phyloP scores from a whole-genome alignment of 2,888 invertebrate genomes.

The Erebia ligea region DNA sequence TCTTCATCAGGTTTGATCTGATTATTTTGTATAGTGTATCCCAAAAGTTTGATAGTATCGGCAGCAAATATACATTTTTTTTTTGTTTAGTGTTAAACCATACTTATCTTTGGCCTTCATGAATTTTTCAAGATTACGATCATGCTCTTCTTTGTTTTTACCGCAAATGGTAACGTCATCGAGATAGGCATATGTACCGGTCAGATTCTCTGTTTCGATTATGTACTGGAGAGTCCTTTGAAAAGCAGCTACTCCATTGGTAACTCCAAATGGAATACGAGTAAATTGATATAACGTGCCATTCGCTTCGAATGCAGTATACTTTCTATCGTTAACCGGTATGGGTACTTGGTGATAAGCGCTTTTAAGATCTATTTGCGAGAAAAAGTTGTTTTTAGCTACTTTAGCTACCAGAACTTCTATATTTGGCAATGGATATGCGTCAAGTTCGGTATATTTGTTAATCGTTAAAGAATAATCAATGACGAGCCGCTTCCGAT shows the following conservation, averaged over 20 bases:
- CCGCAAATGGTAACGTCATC: constrained; percentile 9
- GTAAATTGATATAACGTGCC: constrained; percentile 16
- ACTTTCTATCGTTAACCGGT: constrained; percentile 14
- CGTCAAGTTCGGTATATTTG: constrained; percentile 41
- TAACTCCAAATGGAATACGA: constrained; percentile 13
- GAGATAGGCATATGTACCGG: not conserved
- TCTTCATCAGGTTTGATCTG: not conserved
- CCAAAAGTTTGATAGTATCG: not conserved
- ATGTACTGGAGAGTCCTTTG: constrained; percentile 2
- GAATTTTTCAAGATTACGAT: not conserved
- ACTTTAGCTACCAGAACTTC: constrained; percentile 32
- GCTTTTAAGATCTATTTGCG: constrained; percentile 30
- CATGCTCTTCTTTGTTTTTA: not conserved
- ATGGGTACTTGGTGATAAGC: constrained; percentile 37
- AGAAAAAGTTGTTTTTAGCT: constrained; percentile 24
- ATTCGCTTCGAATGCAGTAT: constrained; percentile 34
- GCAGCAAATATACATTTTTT: not conserved
- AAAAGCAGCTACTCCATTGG: constrained; percentile 4
- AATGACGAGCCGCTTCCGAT: constrained; percentile 42
- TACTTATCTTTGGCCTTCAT: not conserved
- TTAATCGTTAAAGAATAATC: constrained; percentile 47
- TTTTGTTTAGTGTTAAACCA: not conserved
- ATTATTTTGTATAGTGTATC: not conserved
- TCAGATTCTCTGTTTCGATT: not conserved
- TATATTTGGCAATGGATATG: constrained; percentile 42